Conservation (phyloP, 2,888 invertebrate species). For the Nomada goodeniana region DNA sequence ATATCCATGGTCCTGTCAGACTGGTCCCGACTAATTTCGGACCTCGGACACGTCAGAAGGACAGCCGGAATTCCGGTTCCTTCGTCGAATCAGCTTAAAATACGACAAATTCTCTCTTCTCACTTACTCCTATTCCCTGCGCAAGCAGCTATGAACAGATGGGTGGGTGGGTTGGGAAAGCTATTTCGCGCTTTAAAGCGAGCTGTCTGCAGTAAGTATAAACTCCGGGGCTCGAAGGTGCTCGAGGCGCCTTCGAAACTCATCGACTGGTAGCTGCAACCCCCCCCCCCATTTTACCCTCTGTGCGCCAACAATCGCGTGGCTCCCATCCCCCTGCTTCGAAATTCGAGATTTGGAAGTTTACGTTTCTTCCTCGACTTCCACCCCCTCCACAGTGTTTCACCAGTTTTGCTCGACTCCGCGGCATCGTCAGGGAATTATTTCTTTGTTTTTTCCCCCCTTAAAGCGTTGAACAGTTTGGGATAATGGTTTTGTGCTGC, state of each 20-base stretch:
- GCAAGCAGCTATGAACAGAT: background rate
- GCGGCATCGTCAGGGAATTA: background rate
- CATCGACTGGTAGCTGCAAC: slow-evolving; percentile 26
- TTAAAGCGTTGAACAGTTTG: slow-evolving; percentile 13
- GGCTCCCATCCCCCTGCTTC: background rate
- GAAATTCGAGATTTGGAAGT: slow-evolving; percentile 29
- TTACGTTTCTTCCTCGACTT: slow-evolving; percentile 19
- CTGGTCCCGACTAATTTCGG: background rate
- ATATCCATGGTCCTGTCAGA: no score
- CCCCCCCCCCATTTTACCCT: slow-evolving; percentile 14
- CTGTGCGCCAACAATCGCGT: slow-evolving; percentile 13
- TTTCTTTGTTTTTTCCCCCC: slow-evolving; percentile 5
- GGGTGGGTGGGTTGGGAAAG: slow-evolving; percentile 2
- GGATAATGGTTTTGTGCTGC: slow-evolving; percentile 17
- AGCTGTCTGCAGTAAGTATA: slow-evolving; percentile 43
- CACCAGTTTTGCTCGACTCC: background rate
- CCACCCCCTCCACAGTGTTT: slow-evolving; percentile 13
- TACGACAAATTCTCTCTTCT: slow-evolving; percentile 43
- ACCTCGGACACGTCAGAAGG: slow-evolving; percentile 14
- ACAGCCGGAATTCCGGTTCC: background rate
- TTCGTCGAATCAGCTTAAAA: slow-evolving; percentile 39
- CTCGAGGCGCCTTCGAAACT: slow-evolving; percentile 35
- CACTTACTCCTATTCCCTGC: background rate
- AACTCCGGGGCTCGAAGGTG: slow-evolving; percentile 31
- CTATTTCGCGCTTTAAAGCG: slow-evolving; percentile 48